phyloP scores from a whole-genome alignment of 1,140 invertebrate species.

The Branchinecta lindahli region DNA sequence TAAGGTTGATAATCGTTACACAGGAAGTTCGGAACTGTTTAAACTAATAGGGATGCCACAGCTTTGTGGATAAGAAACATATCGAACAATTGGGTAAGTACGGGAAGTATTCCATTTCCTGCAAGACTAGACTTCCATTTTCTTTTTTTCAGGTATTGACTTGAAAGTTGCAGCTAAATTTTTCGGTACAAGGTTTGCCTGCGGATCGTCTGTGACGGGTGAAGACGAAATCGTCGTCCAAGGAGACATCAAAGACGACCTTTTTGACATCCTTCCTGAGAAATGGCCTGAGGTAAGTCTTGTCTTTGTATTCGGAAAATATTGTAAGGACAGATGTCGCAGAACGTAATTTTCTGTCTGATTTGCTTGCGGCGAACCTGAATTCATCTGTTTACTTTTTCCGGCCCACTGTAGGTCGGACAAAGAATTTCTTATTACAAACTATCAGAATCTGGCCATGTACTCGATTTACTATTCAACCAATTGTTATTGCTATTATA shows the following conservation, averaged over 20 bases:
- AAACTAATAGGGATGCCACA: too few species aligned
- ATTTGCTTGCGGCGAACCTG: neutral
- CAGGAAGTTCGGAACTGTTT: too few species aligned
- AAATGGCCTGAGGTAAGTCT: constrained; percentile 76
- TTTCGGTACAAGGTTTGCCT: constrained; percentile 94
- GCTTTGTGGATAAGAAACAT: too few species aligned
- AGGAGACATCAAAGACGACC: constrained; percentile 91
- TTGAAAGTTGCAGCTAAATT: constrained; percentile 95
- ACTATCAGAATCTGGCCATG: too few species aligned
- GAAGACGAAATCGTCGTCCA: constrained; percentile 99
- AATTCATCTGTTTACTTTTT: constrained; percentile 19
- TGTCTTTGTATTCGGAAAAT: constrained; percentile 10
- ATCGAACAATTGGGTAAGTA: too few species aligned
- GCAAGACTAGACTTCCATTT: too few species aligned
- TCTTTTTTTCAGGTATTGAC: constrained; percentile 63
- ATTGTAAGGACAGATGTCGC: neutral
- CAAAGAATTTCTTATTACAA: constrained; percentile 1
- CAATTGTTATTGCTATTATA: too few species aligned
- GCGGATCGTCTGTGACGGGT: constrained; percentile 93
- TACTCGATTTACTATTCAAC: too few species aligned
- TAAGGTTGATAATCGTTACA: too few species aligned
- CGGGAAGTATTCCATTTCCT: too few species aligned
- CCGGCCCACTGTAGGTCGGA: neutral
- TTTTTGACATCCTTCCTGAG: constrained; percentile 92
- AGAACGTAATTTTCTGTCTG: constrained; percentile 13